Percentiles rank a stretch among this genome's conserved stretches.
Evolutionary conservation across 2,113 vertebrate genomes (phyloP).

Genomic region (cattle (Bos taurus)): DNA sequence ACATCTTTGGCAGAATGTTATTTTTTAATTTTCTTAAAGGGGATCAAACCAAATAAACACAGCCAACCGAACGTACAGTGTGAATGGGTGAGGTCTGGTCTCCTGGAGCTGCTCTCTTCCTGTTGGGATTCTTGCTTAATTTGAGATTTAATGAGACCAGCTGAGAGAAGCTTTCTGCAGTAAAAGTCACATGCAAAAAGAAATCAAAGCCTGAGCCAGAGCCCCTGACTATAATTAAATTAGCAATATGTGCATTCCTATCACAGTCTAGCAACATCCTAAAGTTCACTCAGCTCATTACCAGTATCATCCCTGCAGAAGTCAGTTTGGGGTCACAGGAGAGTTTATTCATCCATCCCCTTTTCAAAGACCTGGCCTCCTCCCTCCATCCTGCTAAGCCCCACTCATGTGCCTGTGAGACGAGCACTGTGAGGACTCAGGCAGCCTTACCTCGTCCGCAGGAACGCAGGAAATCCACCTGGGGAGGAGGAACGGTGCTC

Average conservation of each 20-base stretch:
- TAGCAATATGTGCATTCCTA: background rate
- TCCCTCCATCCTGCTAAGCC: background rate
- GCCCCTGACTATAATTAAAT: background rate
- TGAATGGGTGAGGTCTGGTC: background rate
- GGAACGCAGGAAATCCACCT: background rate
- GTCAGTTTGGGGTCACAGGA: background rate
- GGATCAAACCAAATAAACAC: conserved; percentile 8
- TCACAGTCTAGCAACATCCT: background rate
- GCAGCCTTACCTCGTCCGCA: too few species aligned
- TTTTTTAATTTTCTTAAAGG: conserved; percentile 40
- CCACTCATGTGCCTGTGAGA: background rate
- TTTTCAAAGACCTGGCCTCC: background rate
- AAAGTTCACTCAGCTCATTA: background rate
- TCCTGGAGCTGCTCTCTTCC: conserved; percentile 15
- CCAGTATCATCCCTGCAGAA: background rate
- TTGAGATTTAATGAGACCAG: conserved; percentile 46
- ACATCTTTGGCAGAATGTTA: conserved; percentile 31
- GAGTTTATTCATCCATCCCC: background rate
- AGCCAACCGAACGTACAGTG: background rate
- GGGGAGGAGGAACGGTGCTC: background rate
- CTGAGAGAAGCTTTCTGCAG: conserved; percentile 30
- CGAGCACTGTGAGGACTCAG: background rate
- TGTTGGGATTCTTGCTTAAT: conserved; percentile 24
- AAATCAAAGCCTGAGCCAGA: conserved; percentile 31
- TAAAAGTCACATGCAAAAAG: conserved; percentile 16